Evolutionary conservation across 2,797 vertebrate species (phyloP).

Genomic region (Thalassophryne amazonica): DNA sequence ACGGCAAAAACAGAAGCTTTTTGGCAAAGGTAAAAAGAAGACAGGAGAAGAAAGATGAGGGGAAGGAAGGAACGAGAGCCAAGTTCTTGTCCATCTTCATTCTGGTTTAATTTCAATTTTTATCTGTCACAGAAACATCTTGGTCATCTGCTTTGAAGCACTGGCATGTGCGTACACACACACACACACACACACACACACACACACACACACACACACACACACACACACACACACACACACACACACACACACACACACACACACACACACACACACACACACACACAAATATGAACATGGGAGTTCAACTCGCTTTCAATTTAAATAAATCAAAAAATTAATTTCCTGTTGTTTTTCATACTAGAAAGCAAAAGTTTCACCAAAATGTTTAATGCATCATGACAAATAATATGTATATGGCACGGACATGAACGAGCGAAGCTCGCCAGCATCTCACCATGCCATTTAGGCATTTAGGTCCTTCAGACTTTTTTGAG

Average conservation of each 20-base stretch:
- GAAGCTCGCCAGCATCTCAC: too few relatives aligned
- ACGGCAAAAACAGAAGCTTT: constrained; percentile 1
- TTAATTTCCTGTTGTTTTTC: too few relatives aligned
- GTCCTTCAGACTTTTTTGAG: too few relatives aligned
- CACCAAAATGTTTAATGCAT: too few relatives aligned
- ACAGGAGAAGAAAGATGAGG: neutral
- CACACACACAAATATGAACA: constrained; percentile 47
- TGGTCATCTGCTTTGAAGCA: constrained; percentile 33
- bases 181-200: neutral
- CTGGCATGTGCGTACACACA: too few relatives aligned
- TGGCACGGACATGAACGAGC: too few relatives aligned
- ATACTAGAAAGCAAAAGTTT: too few relatives aligned
- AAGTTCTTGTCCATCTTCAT: constrained; percentile 59
- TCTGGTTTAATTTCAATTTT: constrained; percentile 39
- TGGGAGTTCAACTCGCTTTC: too few relatives aligned
- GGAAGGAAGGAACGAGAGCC: constrained; percentile 23
- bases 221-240: constrained; percentile 19
- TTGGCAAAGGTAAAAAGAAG: neutral
- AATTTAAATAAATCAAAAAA: too few relatives aligned
- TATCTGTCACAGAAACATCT: constrained; percentile 41
- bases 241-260: constrained; percentile 16
- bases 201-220: constrained; percentile 27
- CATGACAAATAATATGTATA: too few relatives aligned
- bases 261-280: constrained; percentile 1
- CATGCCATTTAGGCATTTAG: too few relatives aligned